These are phyloP conservation scores for Scopus umbretta DNA, from an alignment of 2,113 vertebrate species.

Conservation along the genomic window DNA sequence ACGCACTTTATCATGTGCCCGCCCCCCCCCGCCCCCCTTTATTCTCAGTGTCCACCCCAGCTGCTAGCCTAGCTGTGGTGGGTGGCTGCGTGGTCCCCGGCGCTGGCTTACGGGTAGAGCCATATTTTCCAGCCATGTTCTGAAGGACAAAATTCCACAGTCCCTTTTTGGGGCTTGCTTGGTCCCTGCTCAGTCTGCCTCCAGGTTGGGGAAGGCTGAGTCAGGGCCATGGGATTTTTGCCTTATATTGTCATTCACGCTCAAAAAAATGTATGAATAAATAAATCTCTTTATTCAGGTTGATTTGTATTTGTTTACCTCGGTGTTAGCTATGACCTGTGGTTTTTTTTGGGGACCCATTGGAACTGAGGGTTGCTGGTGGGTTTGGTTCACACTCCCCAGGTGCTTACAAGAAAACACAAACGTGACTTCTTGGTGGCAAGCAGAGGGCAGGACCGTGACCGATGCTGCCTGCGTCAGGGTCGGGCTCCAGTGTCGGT, in stretches of 20 bases:
- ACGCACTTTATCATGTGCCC: constrained; percentile 36
- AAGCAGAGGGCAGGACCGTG: neutral
- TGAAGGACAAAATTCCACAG: neutral
- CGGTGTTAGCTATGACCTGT: neutral
- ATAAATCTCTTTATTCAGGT: constrained; percentile 11
- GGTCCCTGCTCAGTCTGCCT: neutral
- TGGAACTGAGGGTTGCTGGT: neutral
- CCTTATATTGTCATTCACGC: neutral
- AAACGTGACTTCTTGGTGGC: neutral
- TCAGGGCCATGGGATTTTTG: neutral
- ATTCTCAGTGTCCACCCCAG: neutral
- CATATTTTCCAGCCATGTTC: neutral
- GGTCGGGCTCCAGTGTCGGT: neutral
- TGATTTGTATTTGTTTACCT: constrained; percentile 36
- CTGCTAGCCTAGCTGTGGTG: neutral
- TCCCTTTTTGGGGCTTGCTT: neutral
- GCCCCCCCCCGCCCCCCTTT: too few relatives aligned
- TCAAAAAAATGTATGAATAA: neutral
- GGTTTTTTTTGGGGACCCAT: neutral
- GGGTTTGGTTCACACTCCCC: neutral
- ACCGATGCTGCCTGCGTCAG: neutral
- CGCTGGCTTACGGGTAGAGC: neutral
- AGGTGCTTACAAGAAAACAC: neutral
- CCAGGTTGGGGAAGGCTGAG: neutral
- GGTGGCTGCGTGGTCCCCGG: neutral